phyloP scores from a whole-genome alignment of 2,888 invertebrate species.

The Sericinus montela region DNA sequence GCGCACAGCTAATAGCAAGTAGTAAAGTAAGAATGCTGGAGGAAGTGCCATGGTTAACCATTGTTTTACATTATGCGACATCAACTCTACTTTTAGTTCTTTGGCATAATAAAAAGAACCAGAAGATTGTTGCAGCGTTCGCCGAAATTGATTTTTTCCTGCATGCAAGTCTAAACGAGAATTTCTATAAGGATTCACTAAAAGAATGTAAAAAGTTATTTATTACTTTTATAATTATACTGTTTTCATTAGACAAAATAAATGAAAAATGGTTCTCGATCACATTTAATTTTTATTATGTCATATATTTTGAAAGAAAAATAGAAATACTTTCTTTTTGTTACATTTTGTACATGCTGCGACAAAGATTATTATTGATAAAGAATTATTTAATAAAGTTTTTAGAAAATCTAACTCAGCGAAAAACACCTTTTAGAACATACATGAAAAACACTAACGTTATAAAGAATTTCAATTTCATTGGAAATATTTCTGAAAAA shows the following conservation, averaged over 20 bases:
- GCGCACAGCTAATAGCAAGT: background rate
- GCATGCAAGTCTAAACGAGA: background rate
- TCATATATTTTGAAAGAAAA: slow-evolving; percentile 7
- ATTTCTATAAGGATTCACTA: background rate
- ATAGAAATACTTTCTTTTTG: slow-evolving; percentile 3
- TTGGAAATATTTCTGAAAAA: too few relatives aligned
- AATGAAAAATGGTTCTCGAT: too few relatives aligned
- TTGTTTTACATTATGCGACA: slow-evolving; percentile 34
- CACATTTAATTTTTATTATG: background rate
- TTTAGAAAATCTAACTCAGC: slow-evolving; percentile 31
- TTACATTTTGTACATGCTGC: slow-evolving; percentile 8
- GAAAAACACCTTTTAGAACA: too few relatives aligned
- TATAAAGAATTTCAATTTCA: too few relatives aligned
- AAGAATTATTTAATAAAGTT: slow-evolving; percentile 43
- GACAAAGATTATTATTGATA: slow-evolving; percentile 35
- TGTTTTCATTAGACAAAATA: background rate
- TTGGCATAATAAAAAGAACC: slow-evolving; percentile 31
- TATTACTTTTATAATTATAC: background rate
- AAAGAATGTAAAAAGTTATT: background rate
- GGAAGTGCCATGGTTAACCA: slow-evolving; percentile 32
- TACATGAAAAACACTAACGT: too few relatives aligned
- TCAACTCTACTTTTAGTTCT: slow-evolving; percentile 31
- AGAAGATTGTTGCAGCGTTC: slow-evolving; percentile 34
- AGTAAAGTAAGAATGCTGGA: slow-evolving; percentile 19
- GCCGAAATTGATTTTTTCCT: slow-evolving; percentile 33